Evolutionary conservation across 2,797 vertebrate genomes (phyloP), one percentile per base, ranked within the genome.

Genomic region (Tachyglossus aculeatus): DNA sequence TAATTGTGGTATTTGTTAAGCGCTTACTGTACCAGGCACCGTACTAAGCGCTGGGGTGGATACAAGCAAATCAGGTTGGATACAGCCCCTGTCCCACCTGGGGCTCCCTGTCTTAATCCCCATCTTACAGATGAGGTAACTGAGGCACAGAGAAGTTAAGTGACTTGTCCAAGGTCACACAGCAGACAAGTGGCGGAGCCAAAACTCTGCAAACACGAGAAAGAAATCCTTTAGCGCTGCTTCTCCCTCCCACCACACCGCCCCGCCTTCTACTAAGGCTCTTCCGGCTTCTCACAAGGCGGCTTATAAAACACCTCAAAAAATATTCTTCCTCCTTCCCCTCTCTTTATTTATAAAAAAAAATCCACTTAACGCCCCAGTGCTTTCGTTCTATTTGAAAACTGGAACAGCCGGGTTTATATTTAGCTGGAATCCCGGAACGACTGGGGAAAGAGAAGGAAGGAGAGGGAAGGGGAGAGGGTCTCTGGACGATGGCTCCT

Each of bases 261-360:
- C 81, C 78, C 81, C 80, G 72, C 74, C n/a, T 6, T 73, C 65
- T 78, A 75, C 67, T 76, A 71, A 82, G 84, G 82, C 83, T 81
- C 83, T 85, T 81, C 85, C 82, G 84, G 78, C 82, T 62, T 85
- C 78, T 85, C 81, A 63, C 80, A 77, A 81, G 85, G 75, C 73
- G 67, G 81, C 78, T 87, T 83, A 87, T 87, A 85, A 85, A 87
- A 83, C 80, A 83, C 83, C 80, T 87, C 44, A 80, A 80, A 87
- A 87, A 87, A 87, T 83, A 85, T 87, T 87, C 85, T 86, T 29
- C 31, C 81, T 87, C 85, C 85, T 85, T 82, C 85, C 73, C 83
- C 85, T 85, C 82, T 83, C 78, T 83, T 87, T 87, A 87, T 87
- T 87, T 87, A 87, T 87, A 87, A n/a, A n/a, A n/a, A n/a, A 87